These are phyloP conservation scores for Fragum sueziense DNA, from an alignment of 2,888 invertebrate species.

Conservation along the genomic window DNA sequence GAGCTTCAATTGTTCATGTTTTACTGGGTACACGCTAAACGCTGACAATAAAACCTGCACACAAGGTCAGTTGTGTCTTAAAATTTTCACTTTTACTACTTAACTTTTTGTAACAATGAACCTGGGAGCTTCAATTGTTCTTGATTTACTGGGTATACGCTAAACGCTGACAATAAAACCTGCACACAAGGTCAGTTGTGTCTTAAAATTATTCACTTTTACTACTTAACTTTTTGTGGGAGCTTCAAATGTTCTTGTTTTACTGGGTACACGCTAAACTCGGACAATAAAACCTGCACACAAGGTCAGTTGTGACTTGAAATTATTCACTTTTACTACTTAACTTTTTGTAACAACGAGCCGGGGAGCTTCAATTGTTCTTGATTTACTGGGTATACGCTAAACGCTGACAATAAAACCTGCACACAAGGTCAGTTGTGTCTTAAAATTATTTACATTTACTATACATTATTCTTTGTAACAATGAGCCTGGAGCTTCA, in stretches of 20 bases:
- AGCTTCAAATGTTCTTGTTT: conserved; percentile 93
- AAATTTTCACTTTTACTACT: no score
- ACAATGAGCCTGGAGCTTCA: no score
- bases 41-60: conserved; percentile 46
- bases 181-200: conserved; percentile 51
- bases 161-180: conserved; percentile 38
- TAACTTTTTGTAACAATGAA: no score
- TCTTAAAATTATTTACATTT: no score
- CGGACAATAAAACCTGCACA: conserved; percentile 44
- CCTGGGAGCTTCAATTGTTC: no score
- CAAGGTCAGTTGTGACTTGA: conserved; percentile 44
- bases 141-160: no score
- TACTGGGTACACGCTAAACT: conserved; percentile 63
- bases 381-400: conserved; percentile 84
- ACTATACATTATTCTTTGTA: no score
- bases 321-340: no score
- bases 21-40: conserved; percentile 64
- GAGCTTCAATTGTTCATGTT: conserved; percentile 87
- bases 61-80: conserved; percentile 39
- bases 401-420: conserved; percentile 38
- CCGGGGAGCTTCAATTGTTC: conserved; percentile 85
- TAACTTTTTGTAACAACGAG: conserved; percentile 66
- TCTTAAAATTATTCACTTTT: no score
- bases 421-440: conserved; percentile 51
- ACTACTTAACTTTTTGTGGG: no score